Conservation (phyloP, 2,113 vertebrate genomes). For the Indri indri region DNA sequence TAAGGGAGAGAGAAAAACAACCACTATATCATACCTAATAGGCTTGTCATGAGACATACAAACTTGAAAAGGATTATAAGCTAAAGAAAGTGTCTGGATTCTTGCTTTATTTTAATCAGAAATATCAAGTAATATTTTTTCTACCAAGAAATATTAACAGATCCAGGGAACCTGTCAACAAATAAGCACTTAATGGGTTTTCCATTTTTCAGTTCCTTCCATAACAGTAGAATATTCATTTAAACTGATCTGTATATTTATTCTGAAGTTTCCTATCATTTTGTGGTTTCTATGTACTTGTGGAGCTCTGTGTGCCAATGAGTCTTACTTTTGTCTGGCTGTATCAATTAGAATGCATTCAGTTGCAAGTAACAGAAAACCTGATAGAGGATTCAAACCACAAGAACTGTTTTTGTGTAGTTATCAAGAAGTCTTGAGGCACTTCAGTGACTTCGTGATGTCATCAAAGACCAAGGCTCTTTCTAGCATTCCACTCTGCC, state of each 20-base stretch:
- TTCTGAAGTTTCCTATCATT: background rate
- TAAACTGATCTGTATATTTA: background rate
- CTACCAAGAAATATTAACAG: slow-evolving; percentile 25
- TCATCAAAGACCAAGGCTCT: background rate
- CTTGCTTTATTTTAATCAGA: slow-evolving; percentile 46
- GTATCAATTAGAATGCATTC: background rate
- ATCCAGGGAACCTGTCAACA: background rate
- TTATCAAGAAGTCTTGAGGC: background rate
- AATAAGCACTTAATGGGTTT: background rate
- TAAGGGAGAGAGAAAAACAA: background rate
- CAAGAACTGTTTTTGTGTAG: background rate
- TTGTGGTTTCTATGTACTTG: background rate
- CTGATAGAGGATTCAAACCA: background rate
- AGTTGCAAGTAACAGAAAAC: slow-evolving; percentile 24
- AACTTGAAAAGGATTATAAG: background rate
- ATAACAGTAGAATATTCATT: background rate
- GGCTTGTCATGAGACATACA: background rate
- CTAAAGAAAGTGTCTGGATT: background rate
- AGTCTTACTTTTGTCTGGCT: background rate
- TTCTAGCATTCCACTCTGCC: background rate
- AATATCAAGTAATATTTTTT: slow-evolving; percentile 34
- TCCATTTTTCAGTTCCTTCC: background rate
- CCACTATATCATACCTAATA: background rate
- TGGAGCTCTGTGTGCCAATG: background rate
- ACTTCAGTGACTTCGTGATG: background rate